Conservation (phyloP, 1,140 invertebrate genomes). For the Neodiprion fabricii region DNA sequence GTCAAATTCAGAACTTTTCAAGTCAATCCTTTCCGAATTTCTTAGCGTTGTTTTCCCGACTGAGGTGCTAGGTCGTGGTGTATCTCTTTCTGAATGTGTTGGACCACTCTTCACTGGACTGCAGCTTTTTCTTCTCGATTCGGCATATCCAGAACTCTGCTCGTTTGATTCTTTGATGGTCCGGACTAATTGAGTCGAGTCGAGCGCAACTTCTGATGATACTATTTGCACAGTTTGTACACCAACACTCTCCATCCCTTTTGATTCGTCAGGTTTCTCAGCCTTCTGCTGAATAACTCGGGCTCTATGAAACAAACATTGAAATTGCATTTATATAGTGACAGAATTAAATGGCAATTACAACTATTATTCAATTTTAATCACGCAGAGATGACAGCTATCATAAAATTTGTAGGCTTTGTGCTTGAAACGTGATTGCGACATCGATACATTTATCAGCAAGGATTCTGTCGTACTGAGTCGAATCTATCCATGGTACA, state of each 20-base stretch:
- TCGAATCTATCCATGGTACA: conserved; percentile 21
- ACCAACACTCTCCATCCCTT: conserved; percentile 23
- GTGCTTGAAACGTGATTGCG: too few relatives aligned
- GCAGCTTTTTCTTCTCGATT: not conserved
- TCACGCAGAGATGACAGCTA: too few relatives aligned
- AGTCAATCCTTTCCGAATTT: not conserved
- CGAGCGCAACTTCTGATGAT: not conserved
- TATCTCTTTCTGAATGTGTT: not conserved
- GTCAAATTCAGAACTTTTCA: not conserved
- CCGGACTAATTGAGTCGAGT: not conserved
- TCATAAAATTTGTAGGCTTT: too few relatives aligned
- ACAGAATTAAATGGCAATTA: too few relatives aligned
- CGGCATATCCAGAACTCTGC: not conserved
- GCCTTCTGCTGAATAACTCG: conserved; percentile 25
- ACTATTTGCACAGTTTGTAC: conserved; percentile 20
- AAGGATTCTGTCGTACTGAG: conserved; percentile 18
- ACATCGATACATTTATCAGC: too few relatives aligned
- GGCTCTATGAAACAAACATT: not conserved
- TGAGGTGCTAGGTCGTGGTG: too few relatives aligned
- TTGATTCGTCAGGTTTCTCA: conserved; percentile 34
- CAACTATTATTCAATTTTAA: too few relatives aligned
- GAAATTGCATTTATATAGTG: not conserved
- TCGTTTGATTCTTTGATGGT: not conserved
- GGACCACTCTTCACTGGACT: not conserved
- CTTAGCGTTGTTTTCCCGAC: not conserved